Conservation (phyloP, 2,113 vertebrate genomes). For the Mirza zaza region DNA sequence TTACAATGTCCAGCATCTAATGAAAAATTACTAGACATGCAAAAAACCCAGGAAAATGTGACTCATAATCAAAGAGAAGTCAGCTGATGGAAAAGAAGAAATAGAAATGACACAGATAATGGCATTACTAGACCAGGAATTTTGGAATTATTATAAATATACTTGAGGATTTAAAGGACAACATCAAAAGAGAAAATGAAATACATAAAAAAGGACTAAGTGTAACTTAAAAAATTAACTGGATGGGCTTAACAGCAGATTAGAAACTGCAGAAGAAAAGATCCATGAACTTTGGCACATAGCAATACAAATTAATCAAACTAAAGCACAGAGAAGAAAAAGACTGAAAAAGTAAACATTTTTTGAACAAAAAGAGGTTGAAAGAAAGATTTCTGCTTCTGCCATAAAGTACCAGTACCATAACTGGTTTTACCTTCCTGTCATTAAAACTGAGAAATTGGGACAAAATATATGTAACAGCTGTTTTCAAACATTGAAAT, state of each 20-base stretch:
- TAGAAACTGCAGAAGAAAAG: constrained; percentile 8
- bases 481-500: background rate
- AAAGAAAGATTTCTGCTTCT: background rate
- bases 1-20: background rate
- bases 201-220: background rate
- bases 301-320: background rate
- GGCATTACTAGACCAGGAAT: background rate
- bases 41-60: background rate
- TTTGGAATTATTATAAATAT: constrained; percentile 29
- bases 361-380: background rate
- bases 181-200: constrained; percentile 13
- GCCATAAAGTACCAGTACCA: background rate
- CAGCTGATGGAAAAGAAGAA: background rate
- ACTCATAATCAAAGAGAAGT: background rate
- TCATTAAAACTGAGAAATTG: background rate
- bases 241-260: background rate
- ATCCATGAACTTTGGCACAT: background rate
- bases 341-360: background rate
- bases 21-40: background rate
- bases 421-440: background rate
- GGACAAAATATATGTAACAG: background rate
- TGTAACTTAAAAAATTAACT: constrained; percentile 15
- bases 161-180: background rate
- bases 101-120: background rate
- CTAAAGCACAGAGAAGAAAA: background rate